phyloP scores from a whole-genome alignment of 2,888 invertebrate species.

The Exephanes ischioxanthus region DNA sequence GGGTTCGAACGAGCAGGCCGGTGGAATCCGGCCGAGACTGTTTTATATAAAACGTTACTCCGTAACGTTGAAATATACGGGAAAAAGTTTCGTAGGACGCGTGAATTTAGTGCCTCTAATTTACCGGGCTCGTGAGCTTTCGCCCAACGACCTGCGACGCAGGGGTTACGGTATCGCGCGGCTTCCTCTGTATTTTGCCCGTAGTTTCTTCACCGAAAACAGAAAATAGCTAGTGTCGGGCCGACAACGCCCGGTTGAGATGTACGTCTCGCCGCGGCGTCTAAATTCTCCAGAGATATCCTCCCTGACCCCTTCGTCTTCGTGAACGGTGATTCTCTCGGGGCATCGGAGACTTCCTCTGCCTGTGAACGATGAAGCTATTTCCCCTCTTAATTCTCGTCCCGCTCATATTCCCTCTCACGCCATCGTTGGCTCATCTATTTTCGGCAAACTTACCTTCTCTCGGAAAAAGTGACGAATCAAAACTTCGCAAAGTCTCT shows the following conservation, averaged over 20 bases:
- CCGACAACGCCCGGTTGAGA: constrained; percentile 7
- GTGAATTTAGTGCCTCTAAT: constrained; percentile 69
- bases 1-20: constrained; percentile 3
- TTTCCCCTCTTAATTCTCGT: constrained; percentile 42
- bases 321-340: constrained; percentile 42
- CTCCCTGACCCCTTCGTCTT: constrained; percentile 59
- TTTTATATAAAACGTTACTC: constrained; percentile 45
- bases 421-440: background rate
- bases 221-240: constrained; percentile 47
- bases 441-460: background rate
- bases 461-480: background rate
- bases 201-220: constrained; percentile 24
- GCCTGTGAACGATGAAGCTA: constrained; percentile 35
- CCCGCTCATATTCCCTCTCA: background rate
- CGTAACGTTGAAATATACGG: constrained; percentile 61
- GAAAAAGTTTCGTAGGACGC: constrained; percentile 58
- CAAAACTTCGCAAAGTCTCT: background rate
- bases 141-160: constrained; percentile 15
- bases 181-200: background rate
- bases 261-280: constrained; percentile 21
- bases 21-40: constrained; percentile 34
- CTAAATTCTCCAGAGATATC: constrained; percentile 58
- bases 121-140: constrained; percentile 67
- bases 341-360: constrained; percentile 16
- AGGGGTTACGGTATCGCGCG: background rate